A percentile compares a stretch with the other conserved stretches of the same genome.
Evolutionary conservation across 1,140 invertebrate genomes (phyloP).

Genomic region (Berghia stephanieae): DNA sequence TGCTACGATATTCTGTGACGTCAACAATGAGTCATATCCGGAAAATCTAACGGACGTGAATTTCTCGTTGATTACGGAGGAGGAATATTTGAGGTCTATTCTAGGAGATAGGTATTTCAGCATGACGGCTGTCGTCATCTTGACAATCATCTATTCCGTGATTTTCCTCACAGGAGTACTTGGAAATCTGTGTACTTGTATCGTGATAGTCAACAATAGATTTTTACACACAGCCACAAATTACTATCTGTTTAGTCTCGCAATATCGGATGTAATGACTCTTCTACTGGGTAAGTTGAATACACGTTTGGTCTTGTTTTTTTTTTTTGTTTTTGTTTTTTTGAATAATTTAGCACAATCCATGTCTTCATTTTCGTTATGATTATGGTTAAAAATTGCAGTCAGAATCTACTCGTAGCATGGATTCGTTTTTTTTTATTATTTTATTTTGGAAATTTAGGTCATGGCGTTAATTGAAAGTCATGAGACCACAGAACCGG

Average conservation of each 20-base stretch:
- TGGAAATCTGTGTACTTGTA: slow-evolving; percentile 91
- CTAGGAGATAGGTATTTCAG: slow-evolving; percentile 42
- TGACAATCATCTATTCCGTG: slow-evolving; percentile 78
- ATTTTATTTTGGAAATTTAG: too few species aligned
- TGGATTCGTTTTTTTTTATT: too few species aligned
- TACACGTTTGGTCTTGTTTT: slow-evolving; percentile 5
- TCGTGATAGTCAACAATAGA: slow-evolving; percentile 90
- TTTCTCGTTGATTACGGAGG: slow-evolving; percentile 11
- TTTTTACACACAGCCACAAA: slow-evolving; percentile 83
- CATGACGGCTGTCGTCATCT: slow-evolving; percentile 39
- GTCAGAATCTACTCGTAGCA: too few species aligned
- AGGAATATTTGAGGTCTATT: slow-evolving; percentile 29
- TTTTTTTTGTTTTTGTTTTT: too few species aligned
- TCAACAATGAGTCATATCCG: neutral
- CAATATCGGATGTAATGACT: slow-evolving; percentile 90
- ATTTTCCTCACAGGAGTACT: slow-evolving; percentile 88
- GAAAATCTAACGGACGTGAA: slow-evolving; percentile 29
- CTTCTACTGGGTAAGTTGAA: slow-evolving; percentile 73
- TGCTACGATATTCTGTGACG: slow-evolving; percentile 21
- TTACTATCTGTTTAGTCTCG: slow-evolving; percentile 91
- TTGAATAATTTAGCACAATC: too few species aligned
- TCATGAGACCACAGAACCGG: too few species aligned
- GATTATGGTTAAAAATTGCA: too few species aligned
- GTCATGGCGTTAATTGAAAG: too few species aligned
- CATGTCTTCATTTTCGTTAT: too few species aligned